Base-by-base conservation (phyloP, 1,140 invertebrate species). In the Pinna nobilis region DNA sequence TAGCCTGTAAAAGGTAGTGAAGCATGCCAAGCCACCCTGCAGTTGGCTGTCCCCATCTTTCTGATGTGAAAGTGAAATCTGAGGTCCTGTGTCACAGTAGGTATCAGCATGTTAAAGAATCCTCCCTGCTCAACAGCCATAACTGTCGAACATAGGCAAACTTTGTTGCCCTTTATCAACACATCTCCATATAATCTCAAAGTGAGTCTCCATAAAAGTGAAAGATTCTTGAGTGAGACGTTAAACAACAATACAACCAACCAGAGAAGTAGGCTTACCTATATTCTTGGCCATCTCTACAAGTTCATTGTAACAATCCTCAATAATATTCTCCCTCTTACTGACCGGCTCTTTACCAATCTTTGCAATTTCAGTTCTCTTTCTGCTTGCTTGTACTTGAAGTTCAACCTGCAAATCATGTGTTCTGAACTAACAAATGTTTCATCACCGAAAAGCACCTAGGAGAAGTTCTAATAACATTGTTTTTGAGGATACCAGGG, bases 231-330 rank as follows among this genome's bases (percentile, higher is more conserved):
- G n/a, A n/a, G n/a, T n/a, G n/a, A n/a, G n/a, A n/a, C n/a, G n/a
- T n/a, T n/a, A 39, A 20, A 39, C 15, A 30, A 23, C n/a, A 44
- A 9, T 44, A 44, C n/a, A 9, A 9, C 9, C n/a, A 44, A 44
- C n/a, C 39, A 44, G n/a, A 11, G 39, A 44, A 44, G 9, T 11
- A 44, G 39, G 39, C 73, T 64, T 74, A 87, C 87, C 84, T 51
- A 93, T 91, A 50, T 88, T 86, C 57, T 85, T 87, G 4, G 85
- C 84, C 47, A 85, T 68, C 23, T 77, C 50, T 20, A 86, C 47
- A 9, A 88, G 80, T 50, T 87, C 82, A 25, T 84, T 71, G 70
- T 88, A 87, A 65, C 87, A 89, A n/a, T 85, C 80, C n/a, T 81
- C 74, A n/a, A 78, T 76, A 20, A 88, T 60, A 39, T 80, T 78